Base-by-base conservation (phyloP, 2,888 invertebrate genomes). In the Theodoxus fluviatilis region DNA sequence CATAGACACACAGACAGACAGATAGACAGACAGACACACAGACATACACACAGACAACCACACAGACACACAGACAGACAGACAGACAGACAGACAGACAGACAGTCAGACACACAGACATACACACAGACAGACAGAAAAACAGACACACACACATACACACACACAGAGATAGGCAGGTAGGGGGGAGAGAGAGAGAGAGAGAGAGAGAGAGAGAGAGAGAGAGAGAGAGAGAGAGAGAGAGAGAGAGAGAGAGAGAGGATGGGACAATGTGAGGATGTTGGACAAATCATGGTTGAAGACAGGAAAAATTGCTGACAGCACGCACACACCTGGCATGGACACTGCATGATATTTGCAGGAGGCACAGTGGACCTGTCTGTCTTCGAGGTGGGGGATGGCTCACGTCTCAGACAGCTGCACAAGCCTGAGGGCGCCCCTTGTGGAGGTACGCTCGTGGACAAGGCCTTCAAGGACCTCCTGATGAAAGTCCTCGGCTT, bases 11-110 rank as follows among this genome's bases (percentile, higher is more conserved):
- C 52, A 52, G 52, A 52, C 9, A 18, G 52, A 52, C n/a, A 52
- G 52, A 52, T n/a, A 52, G 52, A 52, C n/a, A 52, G 52, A 52
- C n/a, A 52, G 52, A 52, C n/a, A 52, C n/a, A 52, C n/a, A 52
- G 52, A 52, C n/a, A 52, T n/a, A 52, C n/a, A 52, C n/a, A 52
- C n/a, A 52, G 52, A 52, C n/a, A 52, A 25, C 18, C n/a, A 52
- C n/a, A 52, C n/a, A 52, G 52, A 52, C n/a, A 52, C n/a, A 52
- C n/a, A 52, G 52, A 52, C n/a, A 52, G 52, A 52, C n/a, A 52
- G 52, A 52, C n/a, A 52, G 52, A 52, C n/a, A 52, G 52, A 52
- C n/a, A 52, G 52, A 52, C n/a, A 52, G 52, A 52, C n/a, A 52
- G 52, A 52, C n/a, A 52, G 9, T 22, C n/a, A 18, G 9, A 52